Base-by-base conservation (phyloP, 35 echinoderm and acorn worm genomes). In the Amphiura filiformis region DNA sequence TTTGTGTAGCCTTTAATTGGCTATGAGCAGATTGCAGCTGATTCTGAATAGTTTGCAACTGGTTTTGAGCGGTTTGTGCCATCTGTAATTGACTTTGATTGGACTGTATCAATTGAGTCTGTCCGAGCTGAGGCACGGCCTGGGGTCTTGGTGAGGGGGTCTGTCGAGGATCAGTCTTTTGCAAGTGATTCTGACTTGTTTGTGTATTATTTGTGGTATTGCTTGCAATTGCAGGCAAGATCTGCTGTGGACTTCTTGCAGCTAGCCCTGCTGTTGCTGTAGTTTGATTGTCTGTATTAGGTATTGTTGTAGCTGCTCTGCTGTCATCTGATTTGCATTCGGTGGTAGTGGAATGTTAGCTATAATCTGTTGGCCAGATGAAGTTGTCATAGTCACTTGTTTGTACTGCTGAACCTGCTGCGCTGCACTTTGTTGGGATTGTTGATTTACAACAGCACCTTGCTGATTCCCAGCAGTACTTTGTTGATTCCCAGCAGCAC, bases 401-500 rank as follows among this genome's bases (percentile, higher is more conserved):
- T 23, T n/a, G 26, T 70, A 70, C 61, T 70, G 61, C 4, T 70
- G 64, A 1, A 56, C 33, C 85, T 77, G 85, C 38, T 49, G 23
- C n/a, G 39, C 31, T 26, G 31, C 20, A 35, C 41, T 39, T 57
- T 79, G 76, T 56, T 88, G 86, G 32, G 44, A 38, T 30, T 88
- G 76, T 77, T 88, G 86, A n/a, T n/a, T n/a, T n/a, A n/a, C 28
- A 78, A 34, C n/a, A 34, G 47, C 5, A 88, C 86, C 3, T 70
- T 70, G 61, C 61, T 70, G 61, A n/a, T n/a, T n/a, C n/a, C n/a
- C n/a, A n/a, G n/a, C n/a, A n/a, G n/a, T n/a, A n/a, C n/a, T n/a
- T 30, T 88, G 76, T 77, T 88, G 86, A n/a, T n/a, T n/a, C n/a
- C n/a, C 28, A 78, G 36, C n/a, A 34, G 47, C 5, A 88, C 86